phyloP scores from a whole-genome alignment of 2,113 vertebrate species.

The Chaetops frenatus region DNA sequence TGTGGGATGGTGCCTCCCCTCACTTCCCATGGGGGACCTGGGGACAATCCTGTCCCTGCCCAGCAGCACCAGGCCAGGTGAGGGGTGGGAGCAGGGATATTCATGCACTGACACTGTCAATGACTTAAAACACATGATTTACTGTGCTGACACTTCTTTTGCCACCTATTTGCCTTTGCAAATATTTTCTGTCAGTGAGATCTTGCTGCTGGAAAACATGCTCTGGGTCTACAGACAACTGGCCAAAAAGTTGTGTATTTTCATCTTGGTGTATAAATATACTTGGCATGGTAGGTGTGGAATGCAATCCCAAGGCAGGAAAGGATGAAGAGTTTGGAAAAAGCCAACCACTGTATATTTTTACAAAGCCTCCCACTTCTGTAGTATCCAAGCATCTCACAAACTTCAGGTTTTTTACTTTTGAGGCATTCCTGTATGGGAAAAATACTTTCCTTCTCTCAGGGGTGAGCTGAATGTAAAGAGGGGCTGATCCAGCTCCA shows the following conservation, averaged over 20 bases:
- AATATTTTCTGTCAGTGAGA: not conserved
- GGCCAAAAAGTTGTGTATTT: not conserved
- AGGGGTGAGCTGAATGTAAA: not conserved
- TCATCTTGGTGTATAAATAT: not conserved
- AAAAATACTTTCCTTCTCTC: not conserved
- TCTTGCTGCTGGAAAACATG: not conserved
- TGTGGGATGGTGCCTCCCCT: rapidly evolving
- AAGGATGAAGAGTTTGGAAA: not conserved
- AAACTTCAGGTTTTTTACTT: not conserved
- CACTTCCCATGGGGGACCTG: rapidly evolving
- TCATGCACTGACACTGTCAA: not conserved
- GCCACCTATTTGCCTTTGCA: not conserved
- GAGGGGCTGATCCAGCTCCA: not conserved
- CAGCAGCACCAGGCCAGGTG: rapidly evolving
- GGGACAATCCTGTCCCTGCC: not conserved
- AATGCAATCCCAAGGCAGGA: not conserved
- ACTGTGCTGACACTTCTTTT: not conserved
- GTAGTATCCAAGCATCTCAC: not conserved
- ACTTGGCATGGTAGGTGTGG: not conserved
- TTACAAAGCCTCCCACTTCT: not conserved
- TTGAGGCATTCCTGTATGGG: not conserved
- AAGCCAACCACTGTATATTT: not conserved
- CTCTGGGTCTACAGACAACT: not conserved
- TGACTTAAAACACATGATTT: not conserved
- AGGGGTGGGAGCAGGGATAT: not conserved